These are phyloP conservation scores for Aplysina aerophoba DNA, from an alignment of 37 sponge, comb jelly and placozoan genomes.

Conservation along the genomic window DNA sequence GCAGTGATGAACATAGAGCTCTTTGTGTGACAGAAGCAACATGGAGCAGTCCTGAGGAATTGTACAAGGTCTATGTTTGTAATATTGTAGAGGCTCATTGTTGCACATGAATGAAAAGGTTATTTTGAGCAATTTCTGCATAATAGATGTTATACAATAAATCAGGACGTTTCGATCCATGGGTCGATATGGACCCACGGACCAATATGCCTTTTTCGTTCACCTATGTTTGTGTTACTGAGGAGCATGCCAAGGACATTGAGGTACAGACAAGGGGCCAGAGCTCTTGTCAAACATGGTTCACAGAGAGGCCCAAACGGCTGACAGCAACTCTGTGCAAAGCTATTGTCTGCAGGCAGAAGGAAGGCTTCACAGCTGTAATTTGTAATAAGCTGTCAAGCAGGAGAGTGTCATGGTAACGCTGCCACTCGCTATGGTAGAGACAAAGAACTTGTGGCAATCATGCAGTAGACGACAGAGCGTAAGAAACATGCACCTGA, in stretches of 20 bases:
- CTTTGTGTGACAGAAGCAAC: not conserved
- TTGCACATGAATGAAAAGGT: no score
- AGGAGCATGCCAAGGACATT: not conserved
- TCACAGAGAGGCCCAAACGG: not conserved
- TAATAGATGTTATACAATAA: no score
- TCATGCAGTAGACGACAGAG: not conserved
- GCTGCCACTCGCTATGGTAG: slow-evolving; percentile 34
- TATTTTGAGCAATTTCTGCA: no score
- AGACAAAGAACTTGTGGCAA: slow-evolving; percentile 7
- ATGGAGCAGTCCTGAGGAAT: slow-evolving; percentile 11
- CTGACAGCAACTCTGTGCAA: slow-evolving; percentile 19
- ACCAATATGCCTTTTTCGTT: no score
- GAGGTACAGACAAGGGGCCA: slow-evolving; percentile 12
- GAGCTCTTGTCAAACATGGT: slow-evolving; percentile 11
- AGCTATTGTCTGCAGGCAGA: not conserved
- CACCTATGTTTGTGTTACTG: not conserved
- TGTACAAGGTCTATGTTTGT: not conserved
- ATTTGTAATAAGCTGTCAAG: slow-evolving; percentile 1
- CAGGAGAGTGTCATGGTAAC: not conserved
- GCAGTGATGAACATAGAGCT: not conserved
- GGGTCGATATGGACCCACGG: no score
- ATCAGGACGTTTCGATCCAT: no score
- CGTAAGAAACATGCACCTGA: not conserved
- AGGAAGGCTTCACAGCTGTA: not conserved
- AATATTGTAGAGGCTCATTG: no score